Evolutionary conservation across 2,113 vertebrate genomes (phyloP), one percentile per base, ranked within the genome.

Genomic region (Turnix velox): DNA sequence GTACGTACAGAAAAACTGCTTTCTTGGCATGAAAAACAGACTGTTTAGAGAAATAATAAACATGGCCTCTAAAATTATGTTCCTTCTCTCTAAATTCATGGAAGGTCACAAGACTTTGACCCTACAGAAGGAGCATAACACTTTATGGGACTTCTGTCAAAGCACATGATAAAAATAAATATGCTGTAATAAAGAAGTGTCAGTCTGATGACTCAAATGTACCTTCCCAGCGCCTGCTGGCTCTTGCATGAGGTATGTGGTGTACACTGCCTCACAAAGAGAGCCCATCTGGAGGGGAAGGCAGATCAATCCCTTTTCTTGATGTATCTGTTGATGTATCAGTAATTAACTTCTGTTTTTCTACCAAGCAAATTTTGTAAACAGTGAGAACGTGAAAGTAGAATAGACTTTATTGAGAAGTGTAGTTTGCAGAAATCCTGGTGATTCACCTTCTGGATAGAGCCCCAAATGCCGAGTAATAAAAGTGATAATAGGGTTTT

Each of bases 91-190:
- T 67, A 67, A 91, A 94, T 96, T 92, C 78, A 88, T 17, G 57
- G 49, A 25, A 87, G 87, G 88, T 87, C 93, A 45, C 75, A 66
- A 95, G 92, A 91, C 87, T 96, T 55, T 83, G 51, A 67, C 87
- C 86, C 58, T 94, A 78, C 93, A 94, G 90, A 89, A 93, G 93
- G 92, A 94, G 90, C 68, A 14, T 93, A 95, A 85, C 89, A 94
- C 87, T 93, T 92, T 75, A 79, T 84, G 80, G 93, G 92, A 74
- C 87, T 95, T 74, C 82, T 96, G 95, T 96, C 95, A 96, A 95
- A 96, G 93, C 84, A 91, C 62, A 85, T 59, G 89, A 89, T 94
- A 92, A 92, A 94, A 95, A 93, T 94, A 95, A 97, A 96, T 96
- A 95, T 28, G 57, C 81, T 77, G 37, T 35, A 85, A 81, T 92